phyloP scores from a whole-genome alignment of 2,113 vertebrate species.

The Phoxinus phoxinus region DNA sequence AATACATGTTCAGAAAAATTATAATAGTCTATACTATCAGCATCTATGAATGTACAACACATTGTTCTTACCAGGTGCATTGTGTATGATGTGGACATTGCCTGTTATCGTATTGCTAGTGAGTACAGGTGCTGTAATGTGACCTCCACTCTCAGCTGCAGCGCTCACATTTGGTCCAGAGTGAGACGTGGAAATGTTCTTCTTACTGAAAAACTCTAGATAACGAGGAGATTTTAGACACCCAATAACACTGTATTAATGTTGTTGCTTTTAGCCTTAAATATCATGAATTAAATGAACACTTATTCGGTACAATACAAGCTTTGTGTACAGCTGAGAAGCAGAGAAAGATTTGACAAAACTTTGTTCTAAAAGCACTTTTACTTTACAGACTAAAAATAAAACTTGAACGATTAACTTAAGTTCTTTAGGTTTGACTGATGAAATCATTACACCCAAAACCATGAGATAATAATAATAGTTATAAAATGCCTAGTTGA shows the following conservation, averaged over 20 bases:
- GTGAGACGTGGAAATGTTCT: not conserved
- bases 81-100: not conserved
- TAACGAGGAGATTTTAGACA: not conserved
- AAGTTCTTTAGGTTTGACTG: not conserved
- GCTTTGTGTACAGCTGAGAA: not conserved
- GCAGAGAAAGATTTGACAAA: not conserved
- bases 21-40: not conserved
- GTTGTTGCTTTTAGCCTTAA: not conserved
- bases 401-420: not conserved
- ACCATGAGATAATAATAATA: not conserved
- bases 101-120: conserved; percentile 13
- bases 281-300: not conserved
- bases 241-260: too few species aligned
- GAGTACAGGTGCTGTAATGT: not conserved
- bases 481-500: not conserved
- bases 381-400: not conserved
- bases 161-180: not conserved
- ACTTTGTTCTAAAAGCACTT: not conserved
- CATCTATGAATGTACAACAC: not conserved
- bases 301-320: not conserved
- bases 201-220: not conserved
- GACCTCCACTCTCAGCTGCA: not conserved
- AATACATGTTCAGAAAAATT: not conserved
- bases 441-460: not conserved
- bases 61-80: not conserved